phyloP scores from a whole-genome alignment of 2,888 invertebrate species.

The Leptinotarsa rubiginosa region DNA sequence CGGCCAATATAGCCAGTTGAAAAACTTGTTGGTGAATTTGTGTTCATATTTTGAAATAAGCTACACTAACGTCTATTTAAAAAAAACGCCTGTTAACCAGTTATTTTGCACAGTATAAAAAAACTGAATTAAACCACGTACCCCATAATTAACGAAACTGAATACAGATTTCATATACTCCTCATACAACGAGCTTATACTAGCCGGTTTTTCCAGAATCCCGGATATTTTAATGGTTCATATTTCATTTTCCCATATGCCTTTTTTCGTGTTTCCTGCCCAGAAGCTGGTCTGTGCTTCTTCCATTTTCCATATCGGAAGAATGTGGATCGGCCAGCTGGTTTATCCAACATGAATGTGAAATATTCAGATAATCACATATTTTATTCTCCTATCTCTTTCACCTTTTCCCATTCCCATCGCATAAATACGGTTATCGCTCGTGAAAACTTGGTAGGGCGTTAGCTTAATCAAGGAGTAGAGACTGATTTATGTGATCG shows the following conservation, averaged over 20 bases:
- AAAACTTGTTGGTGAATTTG: too few species aligned
- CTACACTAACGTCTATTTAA: too few species aligned
- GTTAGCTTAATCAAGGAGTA: conserved; percentile 6
- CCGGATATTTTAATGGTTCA: neutral
- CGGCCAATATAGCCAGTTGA: too few species aligned
- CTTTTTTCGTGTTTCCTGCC: neutral
- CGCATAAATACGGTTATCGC: neutral
- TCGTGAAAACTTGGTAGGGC: conserved; percentile 4
- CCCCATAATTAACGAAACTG: too few species aligned
- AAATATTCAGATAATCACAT: conserved; percentile 24
- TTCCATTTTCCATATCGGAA: neutral
- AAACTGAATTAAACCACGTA: too few species aligned
- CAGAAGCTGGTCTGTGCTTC: neutral
- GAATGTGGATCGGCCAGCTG: neutral
- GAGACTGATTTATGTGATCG: conserved; percentile 4
- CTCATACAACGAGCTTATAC: neutral
- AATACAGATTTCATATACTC: too few species aligned
- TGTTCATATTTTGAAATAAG: too few species aligned
- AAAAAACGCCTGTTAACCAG: too few species aligned
- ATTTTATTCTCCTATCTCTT: conserved; percentile 26
- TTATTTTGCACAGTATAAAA: too few species aligned
- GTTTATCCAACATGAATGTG: conserved; percentile 17
- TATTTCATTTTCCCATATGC: neutral
- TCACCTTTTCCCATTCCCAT: neutral
- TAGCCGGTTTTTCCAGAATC: neutral